Evolutionary conservation across 1,140 invertebrate species (phyloP), one percentile per base, ranked within the genome.

Genomic region (Scylla paramamosain): DNA sequence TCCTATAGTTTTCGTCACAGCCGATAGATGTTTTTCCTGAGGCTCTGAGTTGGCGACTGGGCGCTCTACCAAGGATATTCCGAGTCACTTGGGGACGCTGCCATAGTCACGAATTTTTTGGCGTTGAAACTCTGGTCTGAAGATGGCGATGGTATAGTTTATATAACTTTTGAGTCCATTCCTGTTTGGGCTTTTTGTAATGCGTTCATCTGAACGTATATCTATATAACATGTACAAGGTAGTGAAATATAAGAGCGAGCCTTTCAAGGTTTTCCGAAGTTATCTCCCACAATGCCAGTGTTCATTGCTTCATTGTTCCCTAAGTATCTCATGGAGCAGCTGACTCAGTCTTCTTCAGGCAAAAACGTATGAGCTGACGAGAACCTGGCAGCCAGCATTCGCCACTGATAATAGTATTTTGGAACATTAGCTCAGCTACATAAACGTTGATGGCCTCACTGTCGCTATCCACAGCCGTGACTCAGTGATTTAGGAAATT

Each of bases 11-110:
- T 77, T 77, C 67, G 67, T 77, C n/a, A 77, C 67, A 77, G n/a
- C 67, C 67, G 67, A 77, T 77, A 77, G 16, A 20, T 77, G 67
- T 77, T 77, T 77, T 77, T 77, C 67, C 16, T 77, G 67, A 77
- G 67, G 20, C 67, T 12, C 67, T n/a, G 67, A 77, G 67, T 20
- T 77, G 67, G 67, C 67, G 67, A 77, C 67, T 77, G 67, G 67
- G 67, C 67, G 67, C 67, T 77, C 67, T 77, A 77, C 67, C 67
- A 77, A 77, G 67, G 67, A 77, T 77, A 77, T 77, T 77, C 67
- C n/a, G 67, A 77, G 67, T 12, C 67, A 77, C 67, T 77, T n/a
- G 67, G 67, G 67, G 67, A n/a, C 25, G n/a, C 20, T 77, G 67
- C 67, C 67, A 77, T 77, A 77, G 20, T 77, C 67, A 20, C 67